A percentile compares a stretch with the other conserved stretches of the same genome.
Conservation (phyloP, 2,113 vertebrate genomes). For the Tachycineta bicolor region DNA sequence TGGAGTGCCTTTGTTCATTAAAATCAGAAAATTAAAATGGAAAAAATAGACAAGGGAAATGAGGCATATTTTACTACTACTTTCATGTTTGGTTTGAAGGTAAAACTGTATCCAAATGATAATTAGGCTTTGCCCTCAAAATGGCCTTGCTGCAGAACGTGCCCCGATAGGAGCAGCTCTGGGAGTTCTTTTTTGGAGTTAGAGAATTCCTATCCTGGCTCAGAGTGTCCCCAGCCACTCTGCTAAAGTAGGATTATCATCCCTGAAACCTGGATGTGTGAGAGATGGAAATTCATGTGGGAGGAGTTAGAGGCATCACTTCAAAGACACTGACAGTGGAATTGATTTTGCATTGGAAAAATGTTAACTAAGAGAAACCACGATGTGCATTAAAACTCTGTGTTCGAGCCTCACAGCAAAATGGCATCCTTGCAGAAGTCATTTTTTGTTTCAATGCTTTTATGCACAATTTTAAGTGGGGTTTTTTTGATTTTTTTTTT, state of each 20-base stretch:
- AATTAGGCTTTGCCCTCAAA: constrained; percentile 74
- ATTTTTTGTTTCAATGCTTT: background rate
- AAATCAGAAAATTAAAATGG: constrained; percentile 69
- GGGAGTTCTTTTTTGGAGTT: background rate
- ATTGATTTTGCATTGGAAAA: background rate
- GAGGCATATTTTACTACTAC: constrained; percentile 35
- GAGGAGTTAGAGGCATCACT: background rate
- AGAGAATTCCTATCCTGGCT: background rate
- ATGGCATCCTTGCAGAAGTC: background rate
- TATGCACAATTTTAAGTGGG: background rate
- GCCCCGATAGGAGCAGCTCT: background rate
- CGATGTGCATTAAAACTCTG: background rate
- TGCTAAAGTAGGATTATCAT: background rate
- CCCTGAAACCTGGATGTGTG: background rate
- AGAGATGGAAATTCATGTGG: background rate
- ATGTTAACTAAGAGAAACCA: background rate
- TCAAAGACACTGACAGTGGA: background rate
- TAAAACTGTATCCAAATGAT: constrained; percentile 71
- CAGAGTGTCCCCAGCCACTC: background rate
- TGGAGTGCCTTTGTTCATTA: constrained; percentile 67
- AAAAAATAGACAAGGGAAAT: constrained; percentile 58
- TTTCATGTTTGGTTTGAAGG: constrained; percentile 69
- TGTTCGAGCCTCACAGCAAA: background rate
- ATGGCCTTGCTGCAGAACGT: constrained; percentile 55
- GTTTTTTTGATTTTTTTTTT: background rate